Evolutionary conservation across 2,113 vertebrate species (phyloP).

Genomic region (Etheostoma spectabile): DNA sequence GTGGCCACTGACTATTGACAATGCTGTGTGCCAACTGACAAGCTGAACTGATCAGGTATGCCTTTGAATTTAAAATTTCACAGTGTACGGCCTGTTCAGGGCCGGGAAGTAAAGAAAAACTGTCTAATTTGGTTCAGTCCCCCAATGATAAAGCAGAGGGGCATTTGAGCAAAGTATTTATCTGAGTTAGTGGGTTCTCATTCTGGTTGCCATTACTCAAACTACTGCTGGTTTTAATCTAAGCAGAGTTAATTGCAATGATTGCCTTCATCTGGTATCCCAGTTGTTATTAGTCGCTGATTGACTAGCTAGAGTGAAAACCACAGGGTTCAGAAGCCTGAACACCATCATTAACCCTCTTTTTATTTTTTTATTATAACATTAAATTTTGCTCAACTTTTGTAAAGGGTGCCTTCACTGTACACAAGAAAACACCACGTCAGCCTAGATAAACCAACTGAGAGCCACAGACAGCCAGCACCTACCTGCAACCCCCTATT

Average conservation of each 20-base stretch:
- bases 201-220: constrained; percentile 34
- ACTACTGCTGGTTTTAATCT: constrained; percentile 20
- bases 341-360: not conserved
- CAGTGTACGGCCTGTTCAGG: not conserved
- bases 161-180: not conserved
- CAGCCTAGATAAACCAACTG: constrained; percentile 51
- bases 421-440: constrained; percentile 44
- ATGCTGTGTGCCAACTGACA: constrained; percentile 10
- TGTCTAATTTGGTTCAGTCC: not conserved
- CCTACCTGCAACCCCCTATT: constrained; percentile 34
- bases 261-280: constrained; percentile 55
- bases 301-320: constrained; percentile 24
- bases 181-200: constrained; percentile 2
- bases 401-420: constrained; percentile 27
- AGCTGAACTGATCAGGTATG: constrained; percentile 35
- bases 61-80: constrained; percentile 36
- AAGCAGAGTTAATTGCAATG: constrained; percentile 56
- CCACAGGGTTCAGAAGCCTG: not conserved
- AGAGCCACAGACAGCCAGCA: constrained; percentile 45
- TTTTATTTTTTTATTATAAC: not conserved
- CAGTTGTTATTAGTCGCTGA: constrained; percentile 46
- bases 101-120: not conserved
- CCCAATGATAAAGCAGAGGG: not conserved
- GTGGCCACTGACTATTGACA: constrained; percentile 10
- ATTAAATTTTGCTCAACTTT: not conserved